A percentile compares a stretch with the other conserved stretches of the same genome.
phyloP scores from a whole-genome alignment of 1,140 invertebrate genomes.

The Conopomorpha cramerella region DNA sequence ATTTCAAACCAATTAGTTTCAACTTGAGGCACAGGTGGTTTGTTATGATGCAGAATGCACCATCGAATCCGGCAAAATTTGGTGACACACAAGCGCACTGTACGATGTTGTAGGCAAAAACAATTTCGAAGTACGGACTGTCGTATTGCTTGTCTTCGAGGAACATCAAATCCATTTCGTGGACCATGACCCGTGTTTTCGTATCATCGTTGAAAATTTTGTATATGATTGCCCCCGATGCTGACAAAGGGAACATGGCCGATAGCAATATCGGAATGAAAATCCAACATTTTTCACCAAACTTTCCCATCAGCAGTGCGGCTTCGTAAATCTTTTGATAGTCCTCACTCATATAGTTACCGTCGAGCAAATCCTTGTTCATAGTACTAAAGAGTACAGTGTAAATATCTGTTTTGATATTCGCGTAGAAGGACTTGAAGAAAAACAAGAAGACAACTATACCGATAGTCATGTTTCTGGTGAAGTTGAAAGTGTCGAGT shows the following conservation, averaged over 20 bases:
- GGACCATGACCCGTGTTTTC: slow-evolving; percentile 24
- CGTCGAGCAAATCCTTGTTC: slow-evolving; percentile 20
- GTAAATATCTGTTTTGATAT: slow-evolving; percentile 18
- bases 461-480: slow-evolving; percentile 24
- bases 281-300: slow-evolving; percentile 25
- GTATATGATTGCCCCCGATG: slow-evolving; percentile 17
- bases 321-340: slow-evolving; percentile 23
- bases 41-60: slow-evolving; percentile 32
- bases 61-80: slow-evolving; percentile 29
- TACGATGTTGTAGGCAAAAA: slow-evolving; percentile 25
- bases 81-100: slow-evolving; percentile 18
- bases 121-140: slow-evolving; percentile 26
- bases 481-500: slow-evolving; percentile 21
- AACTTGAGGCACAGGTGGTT: slow-evolving; percentile 31
- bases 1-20: slow-evolving; percentile 25
- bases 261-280: slow-evolving; percentile 22
- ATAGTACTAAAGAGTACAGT: slow-evolving; percentile 22
- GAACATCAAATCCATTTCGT: slow-evolving; percentile 28
- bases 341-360: slow-evolving; percentile 22
- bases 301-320: slow-evolving; percentile 23
- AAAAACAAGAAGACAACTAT: slow-evolving; percentile 23
- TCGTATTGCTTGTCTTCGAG: slow-evolving; percentile 31
- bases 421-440: slow-evolving; percentile 26
- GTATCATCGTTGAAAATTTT: slow-evolving; percentile 18
- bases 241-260: slow-evolving; percentile 26